phyloP scores from a whole-genome alignment of 2,888 invertebrate genomes.

The Ennomos fuscantarius region DNA sequence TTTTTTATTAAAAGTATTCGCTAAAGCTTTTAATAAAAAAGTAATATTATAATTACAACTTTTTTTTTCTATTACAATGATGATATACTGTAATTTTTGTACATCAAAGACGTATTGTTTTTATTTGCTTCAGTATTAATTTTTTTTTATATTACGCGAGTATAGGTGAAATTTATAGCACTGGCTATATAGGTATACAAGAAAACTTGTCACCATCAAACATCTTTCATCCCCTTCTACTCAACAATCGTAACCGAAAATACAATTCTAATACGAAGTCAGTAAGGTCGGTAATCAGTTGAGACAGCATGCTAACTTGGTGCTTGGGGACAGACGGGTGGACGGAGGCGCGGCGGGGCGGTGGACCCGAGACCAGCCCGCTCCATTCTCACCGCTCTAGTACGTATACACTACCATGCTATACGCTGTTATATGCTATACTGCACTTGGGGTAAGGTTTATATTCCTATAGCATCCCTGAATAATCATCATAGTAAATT shows the following conservation, averaged over 20 bases:
- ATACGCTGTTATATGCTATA: slow-evolving; percentile 12
- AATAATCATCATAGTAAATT: not conserved
- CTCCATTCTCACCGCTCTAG: slow-evolving; percentile 93
- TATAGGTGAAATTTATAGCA: not conserved
- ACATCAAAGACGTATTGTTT: no score
- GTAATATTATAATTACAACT: no score
- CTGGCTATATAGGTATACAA: no score
- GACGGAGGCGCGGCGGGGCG: slow-evolving; percentile 71
- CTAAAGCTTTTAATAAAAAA: no score
- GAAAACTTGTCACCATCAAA: no score
- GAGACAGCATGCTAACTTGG: slow-evolving; percentile 54
- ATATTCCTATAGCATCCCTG: slow-evolving; percentile 8
- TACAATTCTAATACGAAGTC: slow-evolving; percentile 15
- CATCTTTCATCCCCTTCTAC: no score
- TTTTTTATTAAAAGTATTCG: no score
- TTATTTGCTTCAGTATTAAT: no score
- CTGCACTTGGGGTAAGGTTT: slow-evolving; percentile 24
- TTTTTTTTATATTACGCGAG: not conserved
- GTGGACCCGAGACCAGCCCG: slow-evolving; percentile 93
- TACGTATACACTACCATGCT: slow-evolving; percentile 83
- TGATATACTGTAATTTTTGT: no score
- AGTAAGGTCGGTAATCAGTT: slow-evolving; percentile 41
- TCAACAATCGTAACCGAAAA: no score
- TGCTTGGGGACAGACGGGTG: slow-evolving; percentile 81
- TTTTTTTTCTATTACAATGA: no score